A percentile compares a stretch with the other conserved stretches of the same genome.
These are phyloP conservation scores for Phacellophora camtschatica DNA, from an alignment of 30 jellyfish, hydroid and myxozoan genomes.

Conservation along the genomic window DNA sequence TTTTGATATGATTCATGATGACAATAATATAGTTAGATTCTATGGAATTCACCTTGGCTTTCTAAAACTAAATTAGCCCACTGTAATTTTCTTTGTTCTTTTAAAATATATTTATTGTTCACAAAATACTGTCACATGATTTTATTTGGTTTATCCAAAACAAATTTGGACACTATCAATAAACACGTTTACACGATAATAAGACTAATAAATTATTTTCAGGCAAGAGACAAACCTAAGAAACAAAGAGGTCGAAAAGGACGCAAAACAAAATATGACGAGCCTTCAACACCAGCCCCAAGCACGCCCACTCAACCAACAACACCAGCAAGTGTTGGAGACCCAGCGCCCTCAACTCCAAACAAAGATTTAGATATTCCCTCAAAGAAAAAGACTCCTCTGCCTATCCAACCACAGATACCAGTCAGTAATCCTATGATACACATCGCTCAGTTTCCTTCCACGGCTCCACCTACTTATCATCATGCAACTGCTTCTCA, in stretches of 20 bases:
- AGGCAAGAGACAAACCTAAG: conserved; percentile 48
- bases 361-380: conserved; percentile 29
- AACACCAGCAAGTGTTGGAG: conserved; percentile 53
- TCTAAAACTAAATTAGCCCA: too few relatives aligned
- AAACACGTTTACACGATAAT: too few relatives aligned
- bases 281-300: conserved; percentile 60
- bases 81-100: too few relatives aligned
- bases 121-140: too few relatives aligned
- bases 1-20: too few relatives aligned
- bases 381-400: neutral
- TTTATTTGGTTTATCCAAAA: too few relatives aligned
- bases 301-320: conserved; percentile 79
- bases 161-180: too few relatives aligned
- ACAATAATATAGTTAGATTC: too few relatives aligned
- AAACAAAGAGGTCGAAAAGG: conserved; percentile 49
- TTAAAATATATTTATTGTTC: too few relatives aligned
- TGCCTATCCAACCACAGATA: neutral
- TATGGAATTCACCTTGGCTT: too few relatives aligned
- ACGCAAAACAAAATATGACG: conserved; percentile 36
- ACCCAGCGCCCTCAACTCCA: conserved; percentile 46
- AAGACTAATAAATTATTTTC: too few relatives aligned
- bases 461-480: neutral
- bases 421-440: neutral
- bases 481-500: neutral
- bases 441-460: neutral